These are phyloP conservation scores for Drosophila meridiana DNA, from an alignment of 2,888 invertebrate genomes.

Conservation along the genomic window DNA sequence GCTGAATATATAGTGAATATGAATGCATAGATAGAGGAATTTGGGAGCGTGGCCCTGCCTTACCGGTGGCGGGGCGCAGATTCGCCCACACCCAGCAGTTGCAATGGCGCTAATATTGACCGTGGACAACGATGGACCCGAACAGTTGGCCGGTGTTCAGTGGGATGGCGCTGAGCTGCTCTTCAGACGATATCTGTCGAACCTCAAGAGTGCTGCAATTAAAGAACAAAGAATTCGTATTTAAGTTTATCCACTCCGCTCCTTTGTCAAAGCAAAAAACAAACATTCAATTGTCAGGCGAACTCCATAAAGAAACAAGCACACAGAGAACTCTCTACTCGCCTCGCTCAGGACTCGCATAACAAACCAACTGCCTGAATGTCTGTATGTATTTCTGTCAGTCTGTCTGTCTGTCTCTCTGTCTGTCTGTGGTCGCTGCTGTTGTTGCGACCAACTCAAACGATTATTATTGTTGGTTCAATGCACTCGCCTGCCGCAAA, in stretches of 20 bases:
- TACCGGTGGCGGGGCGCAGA: conserved; percentile 86
- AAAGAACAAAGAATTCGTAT: conserved; percentile 17
- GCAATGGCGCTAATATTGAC: conserved; percentile 86
- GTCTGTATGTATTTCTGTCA: conserved; percentile 27
- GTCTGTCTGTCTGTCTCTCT: conserved; percentile 23
- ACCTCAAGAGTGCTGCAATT: conserved; percentile 43
- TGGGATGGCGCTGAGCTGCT: conserved; percentile 33
- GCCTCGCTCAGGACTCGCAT: conserved; percentile 13
- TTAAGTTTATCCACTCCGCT: conserved; percentile 27
- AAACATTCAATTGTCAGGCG: conserved; percentile 30
- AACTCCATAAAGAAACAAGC: conserved; percentile 56
- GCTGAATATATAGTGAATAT: not conserved
- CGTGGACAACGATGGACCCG: conserved; percentile 73
- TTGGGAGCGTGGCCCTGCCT: conserved; percentile 59
- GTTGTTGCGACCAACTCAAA: conserved; percentile 42
- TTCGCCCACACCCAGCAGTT: conserved; percentile 86
- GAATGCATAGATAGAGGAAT: conserved; percentile 7
- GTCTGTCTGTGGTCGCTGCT: conserved; percentile 26
- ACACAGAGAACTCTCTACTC: conserved; percentile 51
- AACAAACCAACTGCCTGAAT: conserved; percentile 14
- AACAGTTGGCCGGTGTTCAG: conserved; percentile 80
- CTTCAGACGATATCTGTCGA: not conserved
- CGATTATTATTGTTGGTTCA: conserved; percentile 71
- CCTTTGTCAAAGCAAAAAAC: conserved; percentile 20
- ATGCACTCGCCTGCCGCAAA: conserved; percentile 66